phyloP scores from a whole-genome alignment of 2,113 vertebrate species.

The Cettia cetti region DNA sequence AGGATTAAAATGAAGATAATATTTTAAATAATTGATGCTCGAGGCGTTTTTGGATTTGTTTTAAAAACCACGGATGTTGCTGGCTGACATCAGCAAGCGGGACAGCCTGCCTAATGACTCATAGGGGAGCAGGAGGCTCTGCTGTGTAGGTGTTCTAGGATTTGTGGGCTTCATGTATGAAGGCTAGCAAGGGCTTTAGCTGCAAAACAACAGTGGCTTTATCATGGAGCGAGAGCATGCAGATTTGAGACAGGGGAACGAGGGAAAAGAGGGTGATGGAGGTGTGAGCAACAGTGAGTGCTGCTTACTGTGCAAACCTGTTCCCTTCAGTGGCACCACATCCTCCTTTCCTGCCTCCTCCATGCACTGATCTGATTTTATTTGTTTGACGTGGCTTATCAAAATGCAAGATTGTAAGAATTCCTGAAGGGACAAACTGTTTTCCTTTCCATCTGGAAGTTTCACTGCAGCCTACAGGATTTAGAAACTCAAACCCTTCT shows the following conservation, averaged over 20 bases:
- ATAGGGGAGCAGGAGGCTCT: conserved; percentile 50
- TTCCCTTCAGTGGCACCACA: neutral
- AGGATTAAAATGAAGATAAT: conserved; percentile 45
- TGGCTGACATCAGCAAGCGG: conserved; percentile 39
- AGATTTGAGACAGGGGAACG: neutral
- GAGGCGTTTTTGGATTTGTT: neutral
- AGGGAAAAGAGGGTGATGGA: neutral
- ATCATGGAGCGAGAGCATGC: neutral
- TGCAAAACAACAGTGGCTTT: conserved; percentile 33
- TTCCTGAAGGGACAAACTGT: conserved; percentile 24
- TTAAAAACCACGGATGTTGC: neutral
- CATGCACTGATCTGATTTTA: neutral
- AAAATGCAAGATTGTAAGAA: conserved; percentile 18
- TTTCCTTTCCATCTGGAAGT: conserved; percentile 34
- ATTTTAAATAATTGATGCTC: conserved; percentile 40
- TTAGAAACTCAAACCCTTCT: neutral
- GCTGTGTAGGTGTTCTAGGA: conserved; percentile 58
- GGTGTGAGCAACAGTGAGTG: conserved; percentile 3
- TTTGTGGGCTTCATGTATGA: conserved; percentile 51
- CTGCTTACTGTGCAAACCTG: neutral
- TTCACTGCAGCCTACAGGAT: conserved; percentile 27
- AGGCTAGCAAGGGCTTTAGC: conserved; percentile 49
- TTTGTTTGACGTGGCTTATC: neutral
- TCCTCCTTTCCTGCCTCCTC: neutral
- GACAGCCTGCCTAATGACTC: conserved; percentile 62